Evolutionary conservation across 1,140 invertebrate genomes (phyloP), one percentile per base, ranked within the genome.

Genomic region (Aphelinus certus): DNA sequence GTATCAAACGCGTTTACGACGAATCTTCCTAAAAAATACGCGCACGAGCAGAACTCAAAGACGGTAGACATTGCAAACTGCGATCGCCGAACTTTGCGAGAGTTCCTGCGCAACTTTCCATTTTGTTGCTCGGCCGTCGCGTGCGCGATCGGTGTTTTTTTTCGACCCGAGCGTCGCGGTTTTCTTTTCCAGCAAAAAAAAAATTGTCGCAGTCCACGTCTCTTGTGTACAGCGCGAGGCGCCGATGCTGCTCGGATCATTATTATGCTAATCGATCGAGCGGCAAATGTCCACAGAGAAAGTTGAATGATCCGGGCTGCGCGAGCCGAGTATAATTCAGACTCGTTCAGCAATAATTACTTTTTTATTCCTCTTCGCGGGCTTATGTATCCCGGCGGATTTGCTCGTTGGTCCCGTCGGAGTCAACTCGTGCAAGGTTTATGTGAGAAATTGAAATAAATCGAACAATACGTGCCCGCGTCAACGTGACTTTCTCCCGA

Each of bases 201-300:
- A 47, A 64, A 75, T 49, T 66, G 71, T 73, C 71, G 53, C 66
- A 9, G 56, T 7, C 63, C n/a, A 53, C 42, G 58, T 58, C 49
- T 51, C 58, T 9, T 61, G 4, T 70, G 47, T 3, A 7, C 58
- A 10, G 3, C 56, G 9, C 47, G 68, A 4, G 7, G 7, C 49
- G 51, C 6, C 26, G 26, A 26, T 26, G 26, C 26, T 26, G 26
- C 26, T 26, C 55, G 57, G 45, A 60, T 58, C 62, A 58, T 66
- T 75, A 75, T 75, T 75, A 75, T 71, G 62, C 73, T 75, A 75
- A 75, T 75, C 68, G 67, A 75, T 75, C 68, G 73, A 75, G 7
- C 73, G 56, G 68, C 62, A 70, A 75, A 75, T 70, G 67, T 53
- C 62, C 51, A 55, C 63, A 61, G 73, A 75, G 73, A 75, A 75